Percentiles rank a stretch among this genome's conserved stretches.
These are phyloP conservation scores for Melinaea menophilus DNA, from an alignment of 2,888 invertebrate genomes.

Conservation along the genomic window DNA sequence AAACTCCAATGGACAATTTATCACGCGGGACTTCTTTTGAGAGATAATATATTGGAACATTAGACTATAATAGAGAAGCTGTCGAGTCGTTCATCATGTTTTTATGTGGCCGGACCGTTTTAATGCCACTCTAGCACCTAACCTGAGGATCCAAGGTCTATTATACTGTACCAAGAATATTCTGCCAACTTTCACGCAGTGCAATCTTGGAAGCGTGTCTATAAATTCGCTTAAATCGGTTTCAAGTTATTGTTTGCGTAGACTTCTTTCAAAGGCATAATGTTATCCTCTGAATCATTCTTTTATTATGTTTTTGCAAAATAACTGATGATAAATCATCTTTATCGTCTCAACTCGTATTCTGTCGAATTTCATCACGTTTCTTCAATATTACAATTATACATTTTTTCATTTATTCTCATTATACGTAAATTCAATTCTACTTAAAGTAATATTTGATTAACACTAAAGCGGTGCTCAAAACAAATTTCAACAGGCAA, in stretches of 20 bases:
- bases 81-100: slow-evolving; percentile 66
- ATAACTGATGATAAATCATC: slow-evolving; percentile 31
- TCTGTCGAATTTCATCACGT: slow-evolving; percentile 17
- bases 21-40: slow-evolving; percentile 60
- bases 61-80: slow-evolving; percentile 70
- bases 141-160: slow-evolving; percentile 1
- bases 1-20: slow-evolving; percentile 61
- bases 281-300: slow-evolving; percentile 44
- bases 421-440: too few relatives aligned
- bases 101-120: slow-evolving; percentile 40
- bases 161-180: slow-evolving; percentile 3
- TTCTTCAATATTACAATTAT: neutral
- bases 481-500: too few relatives aligned
- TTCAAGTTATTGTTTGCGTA: slow-evolving; percentile 45
- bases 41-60: slow-evolving; percentile 72
- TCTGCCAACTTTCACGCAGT: slow-evolving; percentile 37
- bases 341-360: slow-evolving; percentile 20
- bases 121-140: slow-evolving; percentile 18
- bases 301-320: slow-evolving; percentile 34
- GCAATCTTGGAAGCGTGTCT: slow-evolving; percentile 42
- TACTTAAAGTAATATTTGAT: too few relatives aligned
- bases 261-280: slow-evolving; percentile 44
- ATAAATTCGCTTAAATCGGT: slow-evolving; percentile 54
- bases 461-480: too few relatives aligned
- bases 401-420: neutral